Conservation (phyloP, 2,888 invertebrate genomes). For the Andrena fulva region DNA sequence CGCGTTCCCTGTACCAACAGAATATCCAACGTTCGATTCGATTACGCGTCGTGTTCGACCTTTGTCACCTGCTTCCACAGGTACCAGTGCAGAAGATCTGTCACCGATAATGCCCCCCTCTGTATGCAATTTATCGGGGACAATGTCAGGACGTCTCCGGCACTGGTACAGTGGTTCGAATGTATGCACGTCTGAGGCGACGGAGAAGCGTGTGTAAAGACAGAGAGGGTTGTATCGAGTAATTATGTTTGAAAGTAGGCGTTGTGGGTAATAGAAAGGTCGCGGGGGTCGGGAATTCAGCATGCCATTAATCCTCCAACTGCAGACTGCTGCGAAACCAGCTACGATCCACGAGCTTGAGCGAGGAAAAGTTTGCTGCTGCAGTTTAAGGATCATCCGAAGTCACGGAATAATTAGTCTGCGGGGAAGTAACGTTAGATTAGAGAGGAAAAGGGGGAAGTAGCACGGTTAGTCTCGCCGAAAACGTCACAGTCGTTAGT, state of each 20-base stretch:
- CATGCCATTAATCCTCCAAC: constrained; percentile 23
- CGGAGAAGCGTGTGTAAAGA: constrained; percentile 20
- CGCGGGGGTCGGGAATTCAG: neutral
- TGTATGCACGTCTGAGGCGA: constrained; percentile 1
- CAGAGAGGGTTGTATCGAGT: constrained; percentile 9
- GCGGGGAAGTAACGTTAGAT: neutral
- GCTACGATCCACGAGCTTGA: neutral
- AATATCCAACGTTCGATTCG: constrained; percentile 79
- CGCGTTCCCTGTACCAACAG: constrained; percentile 90
- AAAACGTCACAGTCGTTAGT: neutral
- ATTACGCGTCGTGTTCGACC: constrained; percentile 75
- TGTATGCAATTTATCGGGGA: neutral
- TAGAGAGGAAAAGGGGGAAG: neutral
- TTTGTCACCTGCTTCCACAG: neutral
- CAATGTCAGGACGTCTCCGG: neutral
- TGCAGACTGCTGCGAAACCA: neutral
- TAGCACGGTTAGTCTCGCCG: neutral
- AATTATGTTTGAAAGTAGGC: constrained; percentile 18
- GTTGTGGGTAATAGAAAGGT: neutral
- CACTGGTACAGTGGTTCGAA: constrained; percentile 6
- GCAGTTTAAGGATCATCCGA: constrained; percentile 15
- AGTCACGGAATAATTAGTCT: neutral
- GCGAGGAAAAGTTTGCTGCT: neutral
- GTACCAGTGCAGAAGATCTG: constrained; percentile 21
- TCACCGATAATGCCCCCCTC: neutral